Evolutionary conservation across 2,888 invertebrate species (phyloP), one percentile per base, ranked within the genome.

Genomic region (Ophraella communa): DNA sequence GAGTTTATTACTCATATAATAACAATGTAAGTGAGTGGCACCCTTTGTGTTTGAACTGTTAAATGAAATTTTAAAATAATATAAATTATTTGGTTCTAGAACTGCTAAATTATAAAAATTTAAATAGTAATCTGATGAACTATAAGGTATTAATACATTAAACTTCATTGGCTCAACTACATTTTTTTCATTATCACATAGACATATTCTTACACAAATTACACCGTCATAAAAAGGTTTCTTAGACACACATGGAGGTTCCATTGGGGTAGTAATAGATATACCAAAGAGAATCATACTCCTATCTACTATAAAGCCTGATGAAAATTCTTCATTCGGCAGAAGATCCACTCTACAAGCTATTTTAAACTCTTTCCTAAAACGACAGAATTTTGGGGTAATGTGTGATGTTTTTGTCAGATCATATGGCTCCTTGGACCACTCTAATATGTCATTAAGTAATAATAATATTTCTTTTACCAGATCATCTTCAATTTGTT

Each of bases 51-150:
- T 66, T 21, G 58, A 63, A 71, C 74, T 79, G 68, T 66, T 73
- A 69, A 69, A 79, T 44, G 73, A 73, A 62, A 77, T 72, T 71
- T 70, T 71, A 54, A 80, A 71, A 66, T 74, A 71, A 64, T 80
- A 80, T 8, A 71, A 56, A 27, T 70, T 68, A 55, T 73, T 69
- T 18, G 74, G 71, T 53, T 76, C 74, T 35, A 79, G 70, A 49
- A 71, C 68, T 17, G 76, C 70, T 2, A 77, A 55, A 52, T 71
- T 67, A 23, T 72, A 64, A 8, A 77, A 65, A 14, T 71, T 62
- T 27, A 77, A 66, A 65, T 74, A 77, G 30, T 70, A 57, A 54
- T 68, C 62, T n/a, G 64, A 4, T 11, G 42, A 70, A 61, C 73
- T 69, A 52, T 76, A 76, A 4, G 64, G 51, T 21, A 77, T 70